Evolutionary conservation across 2,113 vertebrate species (phyloP).

Genomic region (Macrotis lagotis): DNA sequence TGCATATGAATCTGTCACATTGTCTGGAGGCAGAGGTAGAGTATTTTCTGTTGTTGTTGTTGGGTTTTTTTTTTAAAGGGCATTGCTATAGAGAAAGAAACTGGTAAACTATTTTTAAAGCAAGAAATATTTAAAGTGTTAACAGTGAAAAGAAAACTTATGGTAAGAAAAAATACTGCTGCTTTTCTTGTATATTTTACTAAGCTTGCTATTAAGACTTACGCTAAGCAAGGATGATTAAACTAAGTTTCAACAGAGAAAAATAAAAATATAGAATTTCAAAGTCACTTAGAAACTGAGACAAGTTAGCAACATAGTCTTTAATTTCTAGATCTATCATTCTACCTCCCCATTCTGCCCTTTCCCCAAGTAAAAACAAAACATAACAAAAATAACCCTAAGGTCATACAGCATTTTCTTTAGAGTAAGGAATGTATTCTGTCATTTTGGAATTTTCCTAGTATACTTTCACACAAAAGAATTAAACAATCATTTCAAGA

Average conservation of each 20-base stretch:
- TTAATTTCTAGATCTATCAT: neutral
- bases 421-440: constrained; percentile 34
- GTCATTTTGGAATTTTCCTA: neutral
- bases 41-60: too few relatives aligned
- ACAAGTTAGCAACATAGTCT: neutral
- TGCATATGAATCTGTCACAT: neutral
- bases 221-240: constrained; percentile 11
- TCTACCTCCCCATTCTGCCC: neutral
- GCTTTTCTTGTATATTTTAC: neutral
- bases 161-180: constrained; percentile 11
- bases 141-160: neutral
- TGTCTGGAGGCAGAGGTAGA: neutral
- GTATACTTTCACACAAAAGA: constrained; percentile 24
- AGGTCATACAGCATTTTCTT: neutral
- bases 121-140: neutral
- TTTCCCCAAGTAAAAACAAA: neutral
- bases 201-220: constrained; percentile 19
- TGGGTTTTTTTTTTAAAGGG: constrained; percentile 7
- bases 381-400: neutral
- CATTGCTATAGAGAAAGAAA: neutral
- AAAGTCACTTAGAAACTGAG: neutral
- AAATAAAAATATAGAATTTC: neutral
- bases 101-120: constrained; percentile 29
- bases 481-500: neutral
- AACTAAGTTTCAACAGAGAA: constrained; percentile 24